Evolutionary conservation across 2,888 invertebrate species (phyloP).

Genomic region (Himalopsyche tibetana): DNA sequence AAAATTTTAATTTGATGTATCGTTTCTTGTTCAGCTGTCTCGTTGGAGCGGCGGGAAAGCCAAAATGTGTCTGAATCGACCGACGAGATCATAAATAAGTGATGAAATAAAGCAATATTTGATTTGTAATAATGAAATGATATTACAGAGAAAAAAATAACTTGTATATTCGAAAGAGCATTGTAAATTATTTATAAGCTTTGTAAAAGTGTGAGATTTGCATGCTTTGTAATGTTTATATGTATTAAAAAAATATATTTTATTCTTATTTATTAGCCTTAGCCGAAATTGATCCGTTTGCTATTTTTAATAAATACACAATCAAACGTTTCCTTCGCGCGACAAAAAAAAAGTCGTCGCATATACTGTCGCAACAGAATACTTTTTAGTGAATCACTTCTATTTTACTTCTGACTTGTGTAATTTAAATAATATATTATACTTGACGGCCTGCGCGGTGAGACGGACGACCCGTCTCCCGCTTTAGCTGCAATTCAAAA

Average conservation of each 20-base stretch:
- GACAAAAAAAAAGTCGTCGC: background rate
- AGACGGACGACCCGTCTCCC: too few species aligned
- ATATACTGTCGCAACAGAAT: too few species aligned
- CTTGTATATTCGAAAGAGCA: background rate
- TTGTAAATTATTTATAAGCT: conserved; percentile 14
- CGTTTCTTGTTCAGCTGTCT: background rate
- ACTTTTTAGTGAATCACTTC: too few species aligned
- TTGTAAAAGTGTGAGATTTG: background rate
- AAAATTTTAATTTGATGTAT: background rate
- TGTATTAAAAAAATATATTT: background rate
- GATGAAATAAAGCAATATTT: conserved; percentile 31
- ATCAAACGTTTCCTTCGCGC: background rate
- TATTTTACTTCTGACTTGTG: too few species aligned
- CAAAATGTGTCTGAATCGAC: conserved; percentile 5
- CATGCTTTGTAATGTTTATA: conserved; percentile 11
- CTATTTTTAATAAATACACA: background rate
- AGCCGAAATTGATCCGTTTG: background rate
- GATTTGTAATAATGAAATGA: conserved; percentile 5
- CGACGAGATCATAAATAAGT: conserved; percentile 4
- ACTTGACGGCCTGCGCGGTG: too few species aligned
- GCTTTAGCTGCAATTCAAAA: too few species aligned
- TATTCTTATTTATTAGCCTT: background rate
- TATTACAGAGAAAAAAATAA: background rate
- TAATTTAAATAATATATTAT: too few species aligned
- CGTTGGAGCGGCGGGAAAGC: background rate